A percentile compares a stretch with the other conserved stretches of the same genome.
phyloP scores from a whole-genome alignment of 1,140 invertebrate genomes.

The Colletes gigas region DNA sequence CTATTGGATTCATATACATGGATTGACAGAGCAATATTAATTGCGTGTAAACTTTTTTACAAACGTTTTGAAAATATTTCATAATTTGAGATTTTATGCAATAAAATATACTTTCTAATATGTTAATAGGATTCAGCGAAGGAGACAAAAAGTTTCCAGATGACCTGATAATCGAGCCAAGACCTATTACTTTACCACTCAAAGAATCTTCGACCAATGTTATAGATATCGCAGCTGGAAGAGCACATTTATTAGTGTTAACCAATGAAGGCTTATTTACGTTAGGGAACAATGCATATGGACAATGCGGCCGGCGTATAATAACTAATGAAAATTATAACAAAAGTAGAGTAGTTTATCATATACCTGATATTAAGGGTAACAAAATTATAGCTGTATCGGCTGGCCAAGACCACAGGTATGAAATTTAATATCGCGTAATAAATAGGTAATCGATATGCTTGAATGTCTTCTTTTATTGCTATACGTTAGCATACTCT shows the following conservation, averaged over 20 bases:
- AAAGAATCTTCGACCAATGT: slow-evolving; percentile 82
- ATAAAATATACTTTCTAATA: slow-evolving; percentile 24
- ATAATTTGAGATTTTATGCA: slow-evolving; percentile 21
- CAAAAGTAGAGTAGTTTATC: slow-evolving; percentile 84
- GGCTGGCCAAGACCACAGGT: slow-evolving; percentile 93
- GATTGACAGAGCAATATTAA: too few relatives aligned
- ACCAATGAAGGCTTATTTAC: slow-evolving; percentile 91
- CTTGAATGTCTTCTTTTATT: slow-evolving; percentile 39
- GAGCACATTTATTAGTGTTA: slow-evolving; percentile 92
- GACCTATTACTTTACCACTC: slow-evolving; percentile 88
- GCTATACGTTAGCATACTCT: slow-evolving; percentile 85
- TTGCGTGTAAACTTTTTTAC: neutral
- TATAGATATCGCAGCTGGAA: slow-evolving; percentile 88
- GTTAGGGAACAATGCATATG: slow-evolving; percentile 95
- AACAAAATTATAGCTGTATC: slow-evolving; percentile 84
- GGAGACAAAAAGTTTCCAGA: slow-evolving; percentile 84
- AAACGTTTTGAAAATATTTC: neutral
- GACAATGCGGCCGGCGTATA: slow-evolving; percentile 94
- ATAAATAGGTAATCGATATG: neutral
- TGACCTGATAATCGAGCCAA: slow-evolving; percentile 88
- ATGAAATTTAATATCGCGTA: slow-evolving; percentile 30
- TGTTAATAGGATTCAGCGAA: slow-evolving; percentile 82
- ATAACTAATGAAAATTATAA: slow-evolving; percentile 90
- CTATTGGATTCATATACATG: too few relatives aligned
- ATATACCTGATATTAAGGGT: slow-evolving; percentile 85